Percentiles rank a stretch among this genome's conserved stretches.
Conservation (phyloP, 2,888 invertebrate species). For the Antitype chi region DNA sequence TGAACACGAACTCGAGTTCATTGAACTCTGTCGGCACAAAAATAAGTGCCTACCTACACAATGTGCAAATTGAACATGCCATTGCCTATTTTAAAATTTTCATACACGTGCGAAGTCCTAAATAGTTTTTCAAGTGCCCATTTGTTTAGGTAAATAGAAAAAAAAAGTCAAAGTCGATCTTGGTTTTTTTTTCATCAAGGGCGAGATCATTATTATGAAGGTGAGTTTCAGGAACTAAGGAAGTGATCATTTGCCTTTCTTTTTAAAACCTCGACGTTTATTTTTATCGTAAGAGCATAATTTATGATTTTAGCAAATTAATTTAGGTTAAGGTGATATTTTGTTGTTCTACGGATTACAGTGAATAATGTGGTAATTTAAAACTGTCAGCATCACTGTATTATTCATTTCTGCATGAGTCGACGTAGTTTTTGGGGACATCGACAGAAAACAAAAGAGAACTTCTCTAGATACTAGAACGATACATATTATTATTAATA, state of each 20-base stretch:
- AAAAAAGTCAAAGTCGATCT: too few relatives aligned
- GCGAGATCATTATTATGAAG: slow-evolving; percentile 25
- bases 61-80: slow-evolving; percentile 56
- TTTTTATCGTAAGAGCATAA: neutral
- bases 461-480: neutral
- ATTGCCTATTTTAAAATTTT: slow-evolving; percentile 46
- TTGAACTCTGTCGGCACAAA: slow-evolving; percentile 55
- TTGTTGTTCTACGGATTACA: slow-evolving; percentile 5
- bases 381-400: slow-evolving; percentile 6
- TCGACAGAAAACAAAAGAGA: slow-evolving; percentile 8
- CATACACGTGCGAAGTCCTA: slow-evolving; percentile 34
- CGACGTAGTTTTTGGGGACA: slow-evolving; percentile 4
- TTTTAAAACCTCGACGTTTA: neutral
- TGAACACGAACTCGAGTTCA: slow-evolving; percentile 48
- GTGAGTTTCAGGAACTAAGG: slow-evolving; percentile 21
- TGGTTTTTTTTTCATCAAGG: slow-evolving; percentile 31
- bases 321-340: slow-evolving; percentile 23
- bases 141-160: slow-evolving; percentile 4
- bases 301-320: slow-evolving; percentile 14
- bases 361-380: neutral
- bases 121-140: slow-evolving; percentile 18
- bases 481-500: too few relatives aligned
- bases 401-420: slow-evolving; percentile 1
- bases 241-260: slow-evolving; percentile 26
- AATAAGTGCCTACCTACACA: slow-evolving; percentile 60